Conservation (phyloP, 2,888 invertebrate genomes). For the Nemoura dubitans region DNA sequence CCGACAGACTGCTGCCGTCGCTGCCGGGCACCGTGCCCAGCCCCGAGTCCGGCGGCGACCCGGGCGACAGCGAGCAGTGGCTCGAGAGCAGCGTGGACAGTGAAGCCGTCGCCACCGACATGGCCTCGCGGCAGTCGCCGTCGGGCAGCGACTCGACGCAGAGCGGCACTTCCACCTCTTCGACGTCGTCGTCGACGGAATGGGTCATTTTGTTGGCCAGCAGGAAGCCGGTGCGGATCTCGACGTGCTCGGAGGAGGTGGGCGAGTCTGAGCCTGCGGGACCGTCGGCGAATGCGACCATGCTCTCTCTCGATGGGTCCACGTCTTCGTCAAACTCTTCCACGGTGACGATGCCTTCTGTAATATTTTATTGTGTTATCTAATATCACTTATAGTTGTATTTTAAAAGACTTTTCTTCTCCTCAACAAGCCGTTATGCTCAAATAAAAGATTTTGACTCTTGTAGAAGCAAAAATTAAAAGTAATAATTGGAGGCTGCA, state of each 20-base stretch:
- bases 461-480: too few relatives aligned
- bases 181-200: conserved; percentile 15
- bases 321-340: conserved; percentile 16
- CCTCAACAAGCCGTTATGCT: too few relatives aligned
- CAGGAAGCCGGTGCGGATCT: conserved; percentile 47
- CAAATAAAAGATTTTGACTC: too few relatives aligned
- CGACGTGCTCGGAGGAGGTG: conserved; percentile 38
- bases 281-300: background rate
- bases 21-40: conserved; percentile 47
- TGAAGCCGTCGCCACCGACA: conserved; percentile 72
- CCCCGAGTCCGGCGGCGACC: conserved; percentile 50
- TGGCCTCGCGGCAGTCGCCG: conserved; percentile 64
- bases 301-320: conserved; percentile 17
- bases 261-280: background rate
- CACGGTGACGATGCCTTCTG: too few relatives aligned
- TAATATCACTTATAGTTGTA: too few relatives aligned
- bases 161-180: conserved; percentile 55
- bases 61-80: conserved; percentile 8
- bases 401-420: too few relatives aligned
- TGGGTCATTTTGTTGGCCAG: conserved; percentile 49
- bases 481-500: too few relatives aligned
- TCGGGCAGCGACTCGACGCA: conserved; percentile 60
- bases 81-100: conserved; percentile 65
- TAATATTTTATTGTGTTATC: too few relatives aligned
- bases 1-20: conserved; percentile 48